Conservation (phyloP, 2,797 vertebrate species). For the Euthynnus affinis region DNA sequence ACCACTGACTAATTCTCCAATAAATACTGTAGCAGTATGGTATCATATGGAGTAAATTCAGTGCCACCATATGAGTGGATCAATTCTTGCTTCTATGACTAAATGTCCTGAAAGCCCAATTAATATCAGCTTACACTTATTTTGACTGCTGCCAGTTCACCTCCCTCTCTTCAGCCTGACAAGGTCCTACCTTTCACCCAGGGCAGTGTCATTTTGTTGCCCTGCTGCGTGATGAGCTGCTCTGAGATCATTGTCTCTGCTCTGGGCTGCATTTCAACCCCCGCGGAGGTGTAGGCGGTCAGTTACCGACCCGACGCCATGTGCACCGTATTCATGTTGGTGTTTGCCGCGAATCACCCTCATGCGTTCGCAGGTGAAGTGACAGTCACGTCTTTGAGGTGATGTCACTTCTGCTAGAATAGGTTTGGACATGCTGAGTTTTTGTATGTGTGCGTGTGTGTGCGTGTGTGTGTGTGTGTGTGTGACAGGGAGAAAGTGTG, state of each 20-base stretch:
- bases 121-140: constrained; percentile 23
- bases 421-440: constrained; percentile 43
- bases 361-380: constrained; percentile 73
- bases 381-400: constrained; percentile 73
- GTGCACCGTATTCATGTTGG: constrained; percentile 28
- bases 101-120: not conserved
- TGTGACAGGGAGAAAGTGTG: constrained; percentile 21
- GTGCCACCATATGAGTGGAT: not conserved
- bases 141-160: constrained; percentile 35
- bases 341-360: constrained; percentile 56
- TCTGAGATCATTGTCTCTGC: constrained; percentile 36
- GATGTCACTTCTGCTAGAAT: constrained; percentile 67
- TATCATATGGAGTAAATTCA: not conserved
- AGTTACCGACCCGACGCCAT: constrained; percentile 45
- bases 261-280: constrained; percentile 29
- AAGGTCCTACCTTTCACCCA: constrained; percentile 24
- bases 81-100: not conserved
- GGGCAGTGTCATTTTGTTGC: not conserved
- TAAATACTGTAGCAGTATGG: not conserved
- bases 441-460: not conserved
- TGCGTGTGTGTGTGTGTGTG: constrained; percentile 13
- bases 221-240: constrained; percentile 21
- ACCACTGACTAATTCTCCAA: not conserved
- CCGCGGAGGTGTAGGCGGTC: constrained; percentile 43
- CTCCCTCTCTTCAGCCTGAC: constrained; percentile 22